phyloP scores from a whole-genome alignment of 2,888 invertebrate species.

The Andrena bicolor region DNA sequence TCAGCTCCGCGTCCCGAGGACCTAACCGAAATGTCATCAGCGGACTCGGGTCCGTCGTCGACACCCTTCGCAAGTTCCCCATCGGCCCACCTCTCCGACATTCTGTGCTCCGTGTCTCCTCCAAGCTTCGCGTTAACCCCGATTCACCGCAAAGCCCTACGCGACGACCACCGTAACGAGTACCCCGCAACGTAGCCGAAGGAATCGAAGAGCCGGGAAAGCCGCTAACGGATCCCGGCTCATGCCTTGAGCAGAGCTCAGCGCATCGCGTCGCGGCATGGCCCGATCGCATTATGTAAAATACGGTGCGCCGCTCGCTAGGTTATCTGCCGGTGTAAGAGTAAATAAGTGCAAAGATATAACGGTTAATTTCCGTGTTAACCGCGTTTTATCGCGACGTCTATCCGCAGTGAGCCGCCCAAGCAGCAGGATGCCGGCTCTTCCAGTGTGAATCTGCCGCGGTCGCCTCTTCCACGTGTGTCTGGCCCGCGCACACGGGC shows the following conservation, averaged over 20 bases:
- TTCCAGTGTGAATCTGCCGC: slow-evolving; percentile 70
- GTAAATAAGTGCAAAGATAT: slow-evolving; percentile 84
- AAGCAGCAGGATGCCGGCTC: slow-evolving; percentile 78
- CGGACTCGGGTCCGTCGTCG: no score
- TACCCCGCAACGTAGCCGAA: no score
- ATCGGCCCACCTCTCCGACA: no score
- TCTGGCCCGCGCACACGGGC: slow-evolving; percentile 7
- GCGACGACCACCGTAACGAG: background rate
- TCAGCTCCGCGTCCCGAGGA: no score
- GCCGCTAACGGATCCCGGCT: slow-evolving; percentile 61
- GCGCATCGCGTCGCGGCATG: slow-evolving; percentile 5
- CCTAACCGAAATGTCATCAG: no score
- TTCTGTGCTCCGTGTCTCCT: no score
- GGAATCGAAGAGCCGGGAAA: slow-evolving; percentile 25
- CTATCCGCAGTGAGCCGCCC: slow-evolving; percentile 80
- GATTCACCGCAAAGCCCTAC: background rate
- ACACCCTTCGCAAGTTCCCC: no score
- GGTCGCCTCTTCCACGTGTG: slow-evolving; percentile 54
- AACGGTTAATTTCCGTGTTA: slow-evolving; percentile 84
- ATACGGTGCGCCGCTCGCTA: slow-evolving; percentile 61
- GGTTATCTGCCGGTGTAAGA: slow-evolving; percentile 71
- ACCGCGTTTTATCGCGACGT: slow-evolving; percentile 82
- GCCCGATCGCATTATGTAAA: slow-evolving; percentile 78
- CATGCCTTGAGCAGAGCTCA: slow-evolving; percentile 18
- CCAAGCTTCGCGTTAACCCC: background rate